Conservation (phyloP, 2,113 vertebrate genomes). For the Tyto alba region DNA sequence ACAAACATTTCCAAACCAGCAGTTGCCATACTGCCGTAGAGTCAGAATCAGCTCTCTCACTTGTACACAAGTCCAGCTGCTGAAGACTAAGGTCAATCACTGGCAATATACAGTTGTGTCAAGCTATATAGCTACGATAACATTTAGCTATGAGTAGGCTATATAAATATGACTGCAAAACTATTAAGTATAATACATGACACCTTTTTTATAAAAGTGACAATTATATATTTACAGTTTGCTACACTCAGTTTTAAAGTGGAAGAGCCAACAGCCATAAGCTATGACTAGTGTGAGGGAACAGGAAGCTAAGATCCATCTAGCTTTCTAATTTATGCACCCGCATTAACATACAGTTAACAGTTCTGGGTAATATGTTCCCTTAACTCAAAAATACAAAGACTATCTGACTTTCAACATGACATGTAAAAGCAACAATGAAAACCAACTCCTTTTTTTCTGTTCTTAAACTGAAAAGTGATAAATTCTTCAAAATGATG, state of each 20-base stretch:
- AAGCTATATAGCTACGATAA: neutral
- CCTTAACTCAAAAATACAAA: neutral
- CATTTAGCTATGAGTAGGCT: neutral
- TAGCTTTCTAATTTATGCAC: neutral
- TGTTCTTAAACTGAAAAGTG: neutral
- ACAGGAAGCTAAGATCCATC: neutral
- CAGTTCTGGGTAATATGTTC: neutral
- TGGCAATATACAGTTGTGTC: neutral
- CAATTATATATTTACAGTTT: neutral
- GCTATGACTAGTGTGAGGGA: neutral
- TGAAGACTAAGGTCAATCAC: neutral
- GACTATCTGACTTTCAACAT: neutral
- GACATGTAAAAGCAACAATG: neutral
- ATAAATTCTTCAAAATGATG: neutral
- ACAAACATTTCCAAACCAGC: neutral
- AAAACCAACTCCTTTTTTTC: neutral
- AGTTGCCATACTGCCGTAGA: neutral
- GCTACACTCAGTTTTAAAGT: neutral
- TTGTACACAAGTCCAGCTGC: neutral
- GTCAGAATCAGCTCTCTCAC: neutral
- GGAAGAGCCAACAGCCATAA: neutral
- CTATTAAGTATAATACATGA: neutral
- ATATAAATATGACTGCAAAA: neutral
- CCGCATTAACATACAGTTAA: neutral
- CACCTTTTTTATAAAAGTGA: neutral